Evolutionary conservation across 92 coral and sea anemone species (phyloP).

Genomic region (Nematostella vectensis): DNA sequence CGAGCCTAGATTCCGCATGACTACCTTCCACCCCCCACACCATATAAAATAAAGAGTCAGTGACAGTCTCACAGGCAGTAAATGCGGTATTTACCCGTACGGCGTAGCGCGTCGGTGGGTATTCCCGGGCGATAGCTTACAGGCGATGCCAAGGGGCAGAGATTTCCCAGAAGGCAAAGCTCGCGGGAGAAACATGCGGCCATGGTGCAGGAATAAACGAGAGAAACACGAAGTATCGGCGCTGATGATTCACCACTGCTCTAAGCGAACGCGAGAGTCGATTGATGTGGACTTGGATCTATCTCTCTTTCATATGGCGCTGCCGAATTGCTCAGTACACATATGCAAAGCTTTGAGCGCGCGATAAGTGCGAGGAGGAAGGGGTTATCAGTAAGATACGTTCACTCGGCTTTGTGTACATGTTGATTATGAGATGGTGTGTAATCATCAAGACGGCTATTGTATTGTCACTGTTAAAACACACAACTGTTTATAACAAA

Average conservation of each 20-base stretch:
- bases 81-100: slow-evolving; percentile 67
- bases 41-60: not conserved
- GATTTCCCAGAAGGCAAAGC: slow-evolving; percentile 61
- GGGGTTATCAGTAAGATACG: slow-evolving; percentile 79
- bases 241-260: not conserved
- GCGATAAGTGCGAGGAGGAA: slow-evolving; percentile 69
- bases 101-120: slow-evolving; percentile 11
- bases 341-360: slow-evolving; percentile 57
- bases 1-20: too few relatives aligned
- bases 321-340: slow-evolving; percentile 69
- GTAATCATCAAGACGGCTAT: slow-evolving; percentile 74
- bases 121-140: slow-evolving; percentile 6
- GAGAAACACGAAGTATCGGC: too few relatives aligned
- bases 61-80: too few relatives aligned
- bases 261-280: slow-evolving; percentile 3
- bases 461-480: slow-evolving; percentile 61
- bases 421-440: slow-evolving; percentile 80
- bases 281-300: slow-evolving; percentile 35
- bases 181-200: slow-evolving; percentile 31
- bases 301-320: slow-evolving; percentile 61
- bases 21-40: not conserved
- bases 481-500: slow-evolving; percentile 63
- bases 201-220: not conserved
- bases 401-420: slow-evolving; percentile 75
- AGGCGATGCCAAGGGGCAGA: slow-evolving; percentile 49